A percentile compares a stretch with the other conserved stretches of the same genome.
These are phyloP conservation scores for Trissolcus brochymenae DNA, from an alignment of 2,888 invertebrate species.

Conservation along the genomic window DNA sequence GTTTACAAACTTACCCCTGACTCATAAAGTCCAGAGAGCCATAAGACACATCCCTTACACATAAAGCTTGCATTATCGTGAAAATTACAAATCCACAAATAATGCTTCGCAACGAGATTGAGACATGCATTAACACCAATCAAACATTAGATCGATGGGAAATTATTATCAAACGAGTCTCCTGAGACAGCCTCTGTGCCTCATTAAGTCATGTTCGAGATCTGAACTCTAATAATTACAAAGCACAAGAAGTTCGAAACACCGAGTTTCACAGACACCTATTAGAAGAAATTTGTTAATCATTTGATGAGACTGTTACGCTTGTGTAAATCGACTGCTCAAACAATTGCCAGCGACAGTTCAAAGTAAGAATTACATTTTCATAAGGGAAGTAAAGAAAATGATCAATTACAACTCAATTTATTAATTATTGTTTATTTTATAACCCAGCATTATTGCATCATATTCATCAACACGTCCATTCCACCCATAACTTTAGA, in stretches of 20 bases:
- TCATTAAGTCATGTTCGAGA: slow-evolving; percentile 35
- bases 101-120: neutral
- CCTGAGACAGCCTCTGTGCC: slow-evolving; percentile 39
- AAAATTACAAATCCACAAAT: neutral
- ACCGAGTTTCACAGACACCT: slow-evolving; percentile 46
- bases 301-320: slow-evolving; percentile 8
- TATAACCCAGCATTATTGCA: too few species aligned
- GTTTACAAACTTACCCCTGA: neutral
- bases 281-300: slow-evolving; percentile 48
- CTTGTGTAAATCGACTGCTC: too few species aligned
- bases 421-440: too few species aligned
- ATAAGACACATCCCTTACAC: too few species aligned
- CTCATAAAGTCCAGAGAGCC: neutral
- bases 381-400: too few species aligned
- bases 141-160: slow-evolving; percentile 63
- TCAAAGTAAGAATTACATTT: too few species aligned
- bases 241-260: slow-evolving; percentile 43
- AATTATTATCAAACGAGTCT: slow-evolving; percentile 59
- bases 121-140: slow-evolving; percentile 21
- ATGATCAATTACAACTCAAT: too few species aligned
- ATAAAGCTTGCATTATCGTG: too few species aligned
- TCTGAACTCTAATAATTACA: slow-evolving; percentile 49
- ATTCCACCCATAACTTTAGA: too few species aligned
- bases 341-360: too few species aligned
- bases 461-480: too few species aligned